Evolutionary conservation across 2,797 vertebrate genomes (phyloP).

Genomic region (Fistularia tabacaria): DNA sequence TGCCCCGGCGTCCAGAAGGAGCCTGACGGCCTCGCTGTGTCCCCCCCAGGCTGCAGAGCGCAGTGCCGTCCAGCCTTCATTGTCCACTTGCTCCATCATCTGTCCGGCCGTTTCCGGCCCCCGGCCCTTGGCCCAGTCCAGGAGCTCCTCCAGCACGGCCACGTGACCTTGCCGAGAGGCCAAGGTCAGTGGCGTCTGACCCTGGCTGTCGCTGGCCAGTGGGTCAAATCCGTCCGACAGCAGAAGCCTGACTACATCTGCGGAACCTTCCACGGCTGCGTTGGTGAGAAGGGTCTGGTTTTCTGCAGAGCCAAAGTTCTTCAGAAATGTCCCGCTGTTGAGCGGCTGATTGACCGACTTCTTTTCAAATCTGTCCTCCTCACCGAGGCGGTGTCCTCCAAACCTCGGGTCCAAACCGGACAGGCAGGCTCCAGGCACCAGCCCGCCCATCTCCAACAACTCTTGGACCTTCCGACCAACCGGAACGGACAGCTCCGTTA

Average conservation of each 20-base stretch:
- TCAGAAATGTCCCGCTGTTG: slow-evolving; percentile 66
- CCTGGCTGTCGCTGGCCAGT: slow-evolving; percentile 69
- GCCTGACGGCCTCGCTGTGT: slow-evolving; percentile 69
- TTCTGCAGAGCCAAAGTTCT: slow-evolving; percentile 60
- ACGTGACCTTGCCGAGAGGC: slow-evolving; percentile 76
- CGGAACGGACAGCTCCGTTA: slow-evolving; percentile 48
- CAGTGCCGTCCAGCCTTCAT: slow-evolving; percentile 80
- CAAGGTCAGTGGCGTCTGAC: slow-evolving; percentile 77
- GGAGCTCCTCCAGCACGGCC: slow-evolving; percentile 66
- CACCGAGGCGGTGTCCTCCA: slow-evolving; percentile 40
- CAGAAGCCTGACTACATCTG: slow-evolving; percentile 65
- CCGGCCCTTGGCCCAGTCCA: slow-evolving; percentile 67
- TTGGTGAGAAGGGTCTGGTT: slow-evolving; percentile 71
- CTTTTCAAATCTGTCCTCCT: slow-evolving; percentile 54
- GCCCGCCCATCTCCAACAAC: slow-evolving; percentile 72
- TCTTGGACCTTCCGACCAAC: slow-evolving; percentile 72
- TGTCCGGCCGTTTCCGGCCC: slow-evolving; percentile 18
- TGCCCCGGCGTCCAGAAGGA: slow-evolving; percentile 74
- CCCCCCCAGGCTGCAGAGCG: slow-evolving; percentile 81
- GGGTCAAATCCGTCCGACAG: slow-evolving; percentile 69
- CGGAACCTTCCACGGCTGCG: slow-evolving; percentile 71
- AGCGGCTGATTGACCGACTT: slow-evolving; percentile 65
- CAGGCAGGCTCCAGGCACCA: slow-evolving; percentile 42
- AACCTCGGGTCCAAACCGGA: slow-evolving; percentile 38
- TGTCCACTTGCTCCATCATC: slow-evolving; percentile 74